Base-by-base conservation (phyloP, 2,888 invertebrate genomes). In the Heteromurus nitidus region DNA sequence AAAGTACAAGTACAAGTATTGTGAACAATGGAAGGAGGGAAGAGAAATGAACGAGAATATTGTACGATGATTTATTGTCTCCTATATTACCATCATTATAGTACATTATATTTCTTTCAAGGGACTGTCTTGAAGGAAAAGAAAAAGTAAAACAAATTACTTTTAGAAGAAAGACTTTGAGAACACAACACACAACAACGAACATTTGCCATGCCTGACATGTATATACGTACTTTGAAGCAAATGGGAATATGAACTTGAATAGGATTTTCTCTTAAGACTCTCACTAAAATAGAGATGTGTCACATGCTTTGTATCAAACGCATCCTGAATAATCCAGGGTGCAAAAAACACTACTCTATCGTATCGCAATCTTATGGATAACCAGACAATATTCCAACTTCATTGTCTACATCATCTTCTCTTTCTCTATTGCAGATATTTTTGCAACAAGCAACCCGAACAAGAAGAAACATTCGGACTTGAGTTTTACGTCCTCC, bases 181-280 rank as follows among this genome's bases (percentile, higher is more conserved):
- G 13, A 36, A 36, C 13, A 47, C 11, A 47, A 47, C n/a, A n/a
- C n/a, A n/a, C n/a, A n/a, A n/a, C n/a, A n/a, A n/a, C n/a, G n/a
- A n/a, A n/a, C n/a, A n/a, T n/a, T n/a, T n/a, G n/a, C n/a, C n/a
- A n/a, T n/a, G n/a, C n/a, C n/a, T n/a, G n/a, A n/a, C n/a, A n/a
- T n/a, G 3, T 47, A 11, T 5, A 11, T 47, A 16, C 47, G 47
- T 11, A 16, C 47, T 36, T 36, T 36, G 36, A n/a, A n/a, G 36
- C 36, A 9, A 36, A 36, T 3, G 18, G n/a, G 20, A 9, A 3
- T 50, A 50, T 20, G 20, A 20, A 20, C 50, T 20, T 18, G 18
- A 50, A 47, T n/a, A 55, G 55, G 55, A 55, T 55, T 26, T n/a
- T 55, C 55, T 26, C 55, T 16, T 55, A 26, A 55, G 55, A 55